A percentile compares a stretch with the other conserved stretches of the same genome.
phyloP scores from a whole-genome alignment of 2,113 vertebrate species.

The Xerus inauris region DNA sequence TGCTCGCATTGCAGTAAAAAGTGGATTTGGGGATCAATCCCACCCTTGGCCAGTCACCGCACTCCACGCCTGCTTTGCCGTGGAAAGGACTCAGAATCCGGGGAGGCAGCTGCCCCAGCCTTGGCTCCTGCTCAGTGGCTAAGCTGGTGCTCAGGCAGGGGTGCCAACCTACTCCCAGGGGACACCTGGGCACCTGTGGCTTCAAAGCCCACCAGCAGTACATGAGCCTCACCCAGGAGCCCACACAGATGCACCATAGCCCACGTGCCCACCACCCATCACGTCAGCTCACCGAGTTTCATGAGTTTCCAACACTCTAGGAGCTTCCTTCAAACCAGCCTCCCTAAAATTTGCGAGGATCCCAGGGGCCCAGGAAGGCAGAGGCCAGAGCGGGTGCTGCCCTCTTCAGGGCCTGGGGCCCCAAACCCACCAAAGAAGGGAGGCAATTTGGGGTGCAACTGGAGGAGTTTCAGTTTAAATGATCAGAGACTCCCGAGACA shows the following conservation, averaged over 20 bases:
- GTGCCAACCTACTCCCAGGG: background rate
- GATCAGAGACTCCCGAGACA: background rate
- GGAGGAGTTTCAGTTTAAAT: background rate
- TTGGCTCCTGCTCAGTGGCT: background rate
- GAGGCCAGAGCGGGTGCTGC: no score
- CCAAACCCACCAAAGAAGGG: fast-evolving
- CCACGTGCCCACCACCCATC: background rate
- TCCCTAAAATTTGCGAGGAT: background rate
- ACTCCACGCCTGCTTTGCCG: fast-evolving
- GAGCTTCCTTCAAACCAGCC: background rate
- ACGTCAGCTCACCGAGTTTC: background rate
- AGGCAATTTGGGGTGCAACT: fast-evolving
- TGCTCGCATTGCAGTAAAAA: background rate
- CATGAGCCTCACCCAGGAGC: fast-evolving
- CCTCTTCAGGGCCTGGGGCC: background rate
- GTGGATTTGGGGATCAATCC: background rate
- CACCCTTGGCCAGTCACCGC: fast-evolving
- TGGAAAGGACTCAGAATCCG: background rate
- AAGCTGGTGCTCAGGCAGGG: fast-evolving
- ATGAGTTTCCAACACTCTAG: background rate
- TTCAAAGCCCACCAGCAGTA: background rate
- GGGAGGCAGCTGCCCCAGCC: background rate
- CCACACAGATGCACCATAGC: fast-evolving
- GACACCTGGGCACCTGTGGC: fast-evolving
- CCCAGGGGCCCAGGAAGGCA: background rate